Conservation (phyloP, 2,888 invertebrate species). For the Catocala fraxini region DNA sequence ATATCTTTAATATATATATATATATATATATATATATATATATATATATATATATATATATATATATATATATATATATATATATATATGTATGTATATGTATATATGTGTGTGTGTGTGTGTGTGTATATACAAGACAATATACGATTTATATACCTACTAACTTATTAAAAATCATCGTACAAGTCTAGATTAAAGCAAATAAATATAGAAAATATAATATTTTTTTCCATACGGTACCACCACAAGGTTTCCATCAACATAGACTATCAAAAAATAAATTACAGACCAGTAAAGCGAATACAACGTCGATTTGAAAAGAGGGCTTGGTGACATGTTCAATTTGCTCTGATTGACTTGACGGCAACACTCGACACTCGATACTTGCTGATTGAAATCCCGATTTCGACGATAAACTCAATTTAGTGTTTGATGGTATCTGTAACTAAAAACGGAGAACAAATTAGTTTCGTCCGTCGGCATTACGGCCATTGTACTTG, state of each 20-base stretch:
- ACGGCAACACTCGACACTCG: conserved; percentile 67
- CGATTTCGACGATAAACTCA: conserved; percentile 71
- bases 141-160: background rate
- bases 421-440: conserved; percentile 65
- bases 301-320: conserved; percentile 58
- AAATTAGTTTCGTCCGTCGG: conserved; percentile 51
- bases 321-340: conserved; percentile 67
- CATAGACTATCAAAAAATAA: conserved; percentile 18
- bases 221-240: conserved; percentile 2
- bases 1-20: too few relatives aligned
- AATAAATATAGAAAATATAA: background rate
- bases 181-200: too few relatives aligned
- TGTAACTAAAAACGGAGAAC: conserved; percentile 59
- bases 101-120: too few relatives aligned
- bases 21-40: too few relatives aligned
- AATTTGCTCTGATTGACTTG: conserved; percentile 78
- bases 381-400: conserved; percentile 75
- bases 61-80: too few relatives aligned
- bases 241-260: conserved; percentile 1
- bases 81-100: too few relatives aligned
- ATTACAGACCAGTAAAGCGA: conserved; percentile 21
- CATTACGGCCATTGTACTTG: background rate
- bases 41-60: too few relatives aligned
- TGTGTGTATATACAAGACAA: background rate
- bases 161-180: too few relatives aligned